Percentiles rank a stretch among this genome's conserved stretches.
These are phyloP conservation scores for Glyphotaelius pellucidus DNA, from an alignment of 2,888 invertebrate species.

Conservation along the genomic window DNA sequence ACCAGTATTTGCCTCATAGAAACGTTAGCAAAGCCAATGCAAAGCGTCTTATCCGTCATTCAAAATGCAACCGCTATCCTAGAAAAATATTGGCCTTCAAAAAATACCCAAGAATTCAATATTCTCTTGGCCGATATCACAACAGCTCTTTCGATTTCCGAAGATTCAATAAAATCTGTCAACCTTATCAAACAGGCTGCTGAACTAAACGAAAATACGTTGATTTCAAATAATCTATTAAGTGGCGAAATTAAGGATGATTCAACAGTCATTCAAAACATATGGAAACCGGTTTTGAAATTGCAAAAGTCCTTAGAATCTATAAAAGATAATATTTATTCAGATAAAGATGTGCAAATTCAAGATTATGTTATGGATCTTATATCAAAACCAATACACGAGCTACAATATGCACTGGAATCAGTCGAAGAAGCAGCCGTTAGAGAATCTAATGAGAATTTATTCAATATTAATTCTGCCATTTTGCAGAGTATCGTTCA, in stretches of 20 bases:
- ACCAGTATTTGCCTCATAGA: slow-evolving; percentile 83
- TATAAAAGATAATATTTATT: slow-evolving; percentile 61
- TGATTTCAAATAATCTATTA: background rate
- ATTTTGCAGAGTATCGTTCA: slow-evolving; percentile 81
- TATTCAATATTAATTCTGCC: slow-evolving; percentile 77
- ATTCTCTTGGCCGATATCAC: slow-evolving; percentile 75
- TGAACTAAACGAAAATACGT: slow-evolving; percentile 68
- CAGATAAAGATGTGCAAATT: slow-evolving; percentile 57
- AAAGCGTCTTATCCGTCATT: slow-evolving; percentile 77
- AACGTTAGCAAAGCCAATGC: slow-evolving; percentile 78
- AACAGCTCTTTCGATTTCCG: slow-evolving; percentile 75
- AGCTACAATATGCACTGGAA: slow-evolving; percentile 75
- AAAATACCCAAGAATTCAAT: slow-evolving; percentile 73
- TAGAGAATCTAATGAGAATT: slow-evolving; percentile 73
- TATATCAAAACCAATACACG: slow-evolving; percentile 73
- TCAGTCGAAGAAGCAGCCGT: slow-evolving; percentile 76
- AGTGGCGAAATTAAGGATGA: slow-evolving; percentile 58
- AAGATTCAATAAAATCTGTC: slow-evolving; percentile 76
- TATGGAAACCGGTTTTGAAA: slow-evolving; percentile 64
- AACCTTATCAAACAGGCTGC: slow-evolving; percentile 71
- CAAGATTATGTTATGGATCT: slow-evolving; percentile 64
- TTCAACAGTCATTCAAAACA: slow-evolving; percentile 61
- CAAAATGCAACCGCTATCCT: slow-evolving; percentile 74
- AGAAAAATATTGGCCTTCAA: slow-evolving; percentile 72
- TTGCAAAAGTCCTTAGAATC: slow-evolving; percentile 65